Base-by-base conservation (phyloP, 2,797 vertebrate species). In the Manis crassicaudata region DNA sequence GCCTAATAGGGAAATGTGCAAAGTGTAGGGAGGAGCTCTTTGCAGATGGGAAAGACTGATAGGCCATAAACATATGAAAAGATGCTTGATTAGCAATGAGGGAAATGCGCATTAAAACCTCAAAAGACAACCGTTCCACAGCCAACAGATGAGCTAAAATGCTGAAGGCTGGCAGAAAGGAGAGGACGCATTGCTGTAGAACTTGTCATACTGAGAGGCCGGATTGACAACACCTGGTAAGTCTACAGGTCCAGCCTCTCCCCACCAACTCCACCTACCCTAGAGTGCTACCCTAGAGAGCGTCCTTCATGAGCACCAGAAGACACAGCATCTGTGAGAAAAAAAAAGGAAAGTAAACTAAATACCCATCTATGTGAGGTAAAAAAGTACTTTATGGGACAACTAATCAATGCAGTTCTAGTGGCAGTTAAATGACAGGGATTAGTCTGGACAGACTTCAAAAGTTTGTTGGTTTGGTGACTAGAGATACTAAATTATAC, bases 221-320 rank as follows among this genome's bases (percentile, higher is more conserved):
- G 60, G 60, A 3, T 54, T 65, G 43, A 35, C 6, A 7, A 3
- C 2, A 2, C 20, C 46, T 13, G 16, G 63, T 8, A 37, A 27
- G 27, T 27, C 60, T 29, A 25, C 40, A 63, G 80, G 46, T n/a
- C 54, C 52, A 76, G 12, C 54, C 7, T 29, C 25, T 40, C 37
- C 63, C 63, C 62, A 54, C 63, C 6, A 7, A 6, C 52, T 16
- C 21, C 37, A 21, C 46, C 20, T 37, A 5, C 35, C 83, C 29
- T 2, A 12, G 37, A 65, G 27, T 65, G 20, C 25, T 37, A 4
- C 43, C 83, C 29, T 2, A 9, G 37, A 65, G 27, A 72, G 46
- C 32, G 20, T 14, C 29, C 18, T 37, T 63, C 18, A 0, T 0
- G n/a, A 13, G 46, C n/a, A 13, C n/a, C 43, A 14, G 72, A 81